Base-by-base conservation (phyloP, 2,797 vertebrate species). In the Nyctibius grandis region DNA sequence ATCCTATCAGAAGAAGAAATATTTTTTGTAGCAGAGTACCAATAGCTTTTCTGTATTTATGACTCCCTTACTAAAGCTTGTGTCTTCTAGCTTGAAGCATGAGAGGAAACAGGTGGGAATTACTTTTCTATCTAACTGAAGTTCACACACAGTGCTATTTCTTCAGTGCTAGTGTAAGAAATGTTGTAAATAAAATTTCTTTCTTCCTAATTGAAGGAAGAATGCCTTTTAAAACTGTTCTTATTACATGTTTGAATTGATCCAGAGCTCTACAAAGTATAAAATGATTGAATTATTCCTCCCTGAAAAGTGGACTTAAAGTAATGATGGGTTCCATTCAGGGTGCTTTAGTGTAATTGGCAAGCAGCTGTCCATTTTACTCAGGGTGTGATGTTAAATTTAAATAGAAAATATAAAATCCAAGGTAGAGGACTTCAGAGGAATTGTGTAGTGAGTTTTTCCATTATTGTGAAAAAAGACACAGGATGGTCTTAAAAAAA, bases 1-100 rank as follows among this genome's bases (percentile, higher is more conserved):
- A 97, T 95, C 80, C 65, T 96, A 73, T 85, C 73, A 89, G 95
- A 97, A 97, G 68, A 95, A 94, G 84, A 94, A 86, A 79, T 88
- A 48, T 65, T 63, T 93, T 96, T 92, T 92, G 63, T 94, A 89
- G 86, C 75, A 95, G 70, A 63, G 67, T 84, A 60, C 68, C 91
- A 94, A 65, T 91, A 94, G 91, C 64, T 95, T 95, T 72, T 94
- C 89, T 95, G 11, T 88, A 75, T 90, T 93, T 95, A 90, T 78
- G 82, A 26, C 61, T 95, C 80, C 64, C 61, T 95, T 95, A 91
- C 59, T 90, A 79, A 93, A 93, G 64, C 64, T 95, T 92, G 36
- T 65, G 69, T 93, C 78, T 90, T 77, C 76, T 79, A 76, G 20
- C 63, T 89, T 93, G 84, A 97, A 96, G 61, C 61, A 78, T 75